Base-by-base conservation (phyloP, 2,797 vertebrate genomes). In the Betta splendens region DNA sequence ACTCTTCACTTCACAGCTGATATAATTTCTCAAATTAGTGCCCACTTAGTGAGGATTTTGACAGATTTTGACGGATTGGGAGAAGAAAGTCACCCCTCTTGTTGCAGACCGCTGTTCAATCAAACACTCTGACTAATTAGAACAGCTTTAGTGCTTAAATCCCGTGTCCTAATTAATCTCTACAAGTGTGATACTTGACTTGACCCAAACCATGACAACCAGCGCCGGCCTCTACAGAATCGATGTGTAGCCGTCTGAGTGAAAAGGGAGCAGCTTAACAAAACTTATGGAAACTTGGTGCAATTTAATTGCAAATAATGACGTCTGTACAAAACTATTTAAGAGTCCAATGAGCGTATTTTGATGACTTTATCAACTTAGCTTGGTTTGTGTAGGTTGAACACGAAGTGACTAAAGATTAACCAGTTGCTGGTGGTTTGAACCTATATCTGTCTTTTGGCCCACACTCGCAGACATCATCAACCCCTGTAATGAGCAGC, bases 81-180 rank as follows among this genome's bases (percentile, higher is more conserved):
- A 90, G 92, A 89, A 87, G 78, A 94, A 95, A 95, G 92, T 93
- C 93, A 93, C 86, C 89, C 83, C 83, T 78, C 71, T 80, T 79
- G 72, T 85, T 90, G 84, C 80, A 91, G 90, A 91, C 82, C 68
- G 47, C 31, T 62, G 45, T 84, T 91, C 88, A 84, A 89, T 67
- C 84, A 92, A 92, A 94, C 90, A 83, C 92, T 54, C 53, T 7
- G 81, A 93, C 92, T 95, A 95, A 96, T 96, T 94, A 94, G 87
- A 89, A 81, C 80, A 63, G 84, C 92, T 86, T 88, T 87, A 64
- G 57, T 75, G 80, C 75, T 80, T 84, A 90, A 93, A 92, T 94
- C 91, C 63, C 87, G 87, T 81, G 85, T 89, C 92, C 88, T 82
- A 81, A 76, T 91, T 90, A 89, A 84, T 84, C 76, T 91, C 91